Percentiles rank a stretch among this genome's conserved stretches.
These are phyloP conservation scores for Vidua chalybeata DNA, from an alignment of 2,113 vertebrate genomes.

Conservation along the genomic window DNA sequence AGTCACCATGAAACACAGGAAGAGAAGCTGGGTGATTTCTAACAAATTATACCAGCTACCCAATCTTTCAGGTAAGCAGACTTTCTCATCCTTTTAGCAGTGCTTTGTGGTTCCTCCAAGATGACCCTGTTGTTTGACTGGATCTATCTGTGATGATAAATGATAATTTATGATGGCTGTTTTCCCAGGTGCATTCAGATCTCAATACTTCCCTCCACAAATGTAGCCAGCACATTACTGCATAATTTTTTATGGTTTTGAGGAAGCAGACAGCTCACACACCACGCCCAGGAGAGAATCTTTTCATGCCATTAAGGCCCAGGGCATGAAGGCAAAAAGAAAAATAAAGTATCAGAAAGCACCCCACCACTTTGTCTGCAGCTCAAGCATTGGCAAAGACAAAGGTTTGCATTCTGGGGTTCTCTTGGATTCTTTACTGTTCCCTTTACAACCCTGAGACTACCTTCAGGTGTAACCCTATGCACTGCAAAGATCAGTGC, in stretches of 20 bases:
- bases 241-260: neutral
- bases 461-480: neutral
- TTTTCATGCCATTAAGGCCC: neutral
- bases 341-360: neutral
- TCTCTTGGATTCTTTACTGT: neutral
- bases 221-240: neutral
- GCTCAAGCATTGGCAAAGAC: neutral
- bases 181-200: neutral
- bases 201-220: neutral
- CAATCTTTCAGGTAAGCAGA: neutral
- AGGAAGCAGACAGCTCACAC: conserved; percentile 1
- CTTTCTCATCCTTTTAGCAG: neutral
- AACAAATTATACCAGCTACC: neutral
- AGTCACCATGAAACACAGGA: neutral
- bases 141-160: conserved; percentile 15
- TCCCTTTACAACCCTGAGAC: neutral
- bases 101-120: neutral
- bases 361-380: neutral
- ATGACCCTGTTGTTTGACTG: conserved; percentile 1
- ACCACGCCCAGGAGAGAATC: neutral
- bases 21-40: neutral
- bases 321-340: neutral
- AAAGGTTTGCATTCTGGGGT: neutral
- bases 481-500: neutral
- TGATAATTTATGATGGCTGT: neutral